phyloP scores from a whole-genome alignment of 2,888 invertebrate genomes.

The Macroteleia sp. region DNA sequence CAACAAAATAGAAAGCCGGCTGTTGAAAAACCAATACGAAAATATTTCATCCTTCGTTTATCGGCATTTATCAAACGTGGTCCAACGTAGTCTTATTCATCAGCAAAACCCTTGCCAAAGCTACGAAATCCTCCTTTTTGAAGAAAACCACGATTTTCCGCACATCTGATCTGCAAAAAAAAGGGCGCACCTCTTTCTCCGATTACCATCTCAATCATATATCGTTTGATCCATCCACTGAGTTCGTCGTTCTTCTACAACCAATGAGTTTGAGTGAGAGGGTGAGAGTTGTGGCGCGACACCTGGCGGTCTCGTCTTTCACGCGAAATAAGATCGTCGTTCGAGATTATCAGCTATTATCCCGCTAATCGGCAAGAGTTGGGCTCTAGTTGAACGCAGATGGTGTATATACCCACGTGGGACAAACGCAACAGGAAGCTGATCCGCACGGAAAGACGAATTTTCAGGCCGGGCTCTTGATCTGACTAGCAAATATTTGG shows the following conservation, averaged over 20 bases:
- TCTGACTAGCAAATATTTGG: slow-evolving; percentile 83
- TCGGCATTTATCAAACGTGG: slow-evolving; percentile 32
- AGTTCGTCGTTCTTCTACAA: slow-evolving; percentile 30
- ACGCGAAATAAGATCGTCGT: slow-evolving; percentile 82
- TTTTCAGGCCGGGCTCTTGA: slow-evolving; percentile 72
- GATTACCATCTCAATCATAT: slow-evolving; percentile 68
- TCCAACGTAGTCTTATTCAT: slow-evolving; percentile 5
- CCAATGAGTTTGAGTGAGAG: slow-evolving; percentile 23
- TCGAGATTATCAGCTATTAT: slow-evolving; percentile 79
- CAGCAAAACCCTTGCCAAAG: slow-evolving; percentile 1
- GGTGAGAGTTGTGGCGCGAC: slow-evolving; percentile 61
- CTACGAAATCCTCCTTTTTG: slow-evolving; percentile 5
- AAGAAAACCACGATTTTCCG: slow-evolving; percentile 68
- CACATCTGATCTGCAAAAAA: slow-evolving; percentile 61
- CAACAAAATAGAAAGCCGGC: slow-evolving; percentile 20
- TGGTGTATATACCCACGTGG: slow-evolving; percentile 40
- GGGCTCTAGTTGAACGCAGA: slow-evolving; percentile 60
- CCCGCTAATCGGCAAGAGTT: slow-evolving; percentile 81
- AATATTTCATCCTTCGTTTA: slow-evolving; percentile 27
- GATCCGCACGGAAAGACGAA: slow-evolving; percentile 54
- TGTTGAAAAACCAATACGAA: slow-evolving; percentile 17
- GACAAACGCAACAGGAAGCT: slow-evolving; percentile 75
- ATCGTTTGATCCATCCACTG: slow-evolving; percentile 71
- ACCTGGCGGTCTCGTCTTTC: slow-evolving; percentile 80
- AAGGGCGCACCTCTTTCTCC: slow-evolving; percentile 59